These are phyloP conservation scores for Meriones psammophilus DNA, from an alignment of 2,797 vertebrate species.

Conservation along the genomic window DNA sequence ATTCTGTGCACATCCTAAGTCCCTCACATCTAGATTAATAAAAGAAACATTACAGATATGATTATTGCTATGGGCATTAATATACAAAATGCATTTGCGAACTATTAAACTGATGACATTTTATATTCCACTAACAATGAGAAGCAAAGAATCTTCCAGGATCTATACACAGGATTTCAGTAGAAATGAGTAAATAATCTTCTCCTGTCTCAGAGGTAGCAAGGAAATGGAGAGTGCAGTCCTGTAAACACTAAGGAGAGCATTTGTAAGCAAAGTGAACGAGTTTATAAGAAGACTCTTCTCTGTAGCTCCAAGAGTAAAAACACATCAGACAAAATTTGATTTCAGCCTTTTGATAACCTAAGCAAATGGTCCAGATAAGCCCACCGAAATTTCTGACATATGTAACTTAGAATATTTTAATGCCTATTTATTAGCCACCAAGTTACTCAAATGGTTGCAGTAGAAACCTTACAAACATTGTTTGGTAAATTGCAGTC, in stretches of 20 bases:
- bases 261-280: not conserved
- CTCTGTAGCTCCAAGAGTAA: not conserved
- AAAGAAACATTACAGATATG: not conserved
- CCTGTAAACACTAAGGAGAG: too few relatives aligned
- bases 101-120: not conserved
- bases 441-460: not conserved
- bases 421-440: not conserved
- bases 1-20: not conserved
- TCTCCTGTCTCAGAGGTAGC: not conserved
- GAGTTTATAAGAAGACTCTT: not conserved
- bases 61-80: not conserved
- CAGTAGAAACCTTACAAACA: not conserved
- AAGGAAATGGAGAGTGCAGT: not conserved
- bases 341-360: not conserved
- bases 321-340: not conserved
- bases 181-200: not conserved
- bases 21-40: not conserved
- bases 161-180: not conserved
- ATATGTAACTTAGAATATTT: not conserved
- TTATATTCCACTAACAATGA: not conserved
- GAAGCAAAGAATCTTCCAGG: not conserved
- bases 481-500: not conserved
- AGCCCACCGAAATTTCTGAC: not conserved
- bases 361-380: not conserved
- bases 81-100: not conserved